Evolutionary conservation across 2,113 vertebrate species (phyloP), one percentile per base, ranked within the genome.

Genomic region (Bungarus multicinctus): DNA sequence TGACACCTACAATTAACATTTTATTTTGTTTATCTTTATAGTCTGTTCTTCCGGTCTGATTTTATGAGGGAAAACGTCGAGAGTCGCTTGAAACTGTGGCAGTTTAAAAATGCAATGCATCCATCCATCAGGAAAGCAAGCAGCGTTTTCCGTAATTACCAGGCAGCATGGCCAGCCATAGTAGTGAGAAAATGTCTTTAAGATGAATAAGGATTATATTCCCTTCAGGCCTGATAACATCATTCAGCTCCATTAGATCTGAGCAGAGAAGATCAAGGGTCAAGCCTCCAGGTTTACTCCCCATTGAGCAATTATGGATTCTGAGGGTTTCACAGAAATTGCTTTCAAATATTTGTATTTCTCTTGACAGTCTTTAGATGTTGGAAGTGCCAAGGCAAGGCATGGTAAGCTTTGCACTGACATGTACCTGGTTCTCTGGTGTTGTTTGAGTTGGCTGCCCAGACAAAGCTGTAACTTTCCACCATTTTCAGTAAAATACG

Each of bases 401-500:
- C 8, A 1, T 14, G 25, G n/a, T 45, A 39, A 18, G n/a, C 45
- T 57, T 92, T 89, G 53, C 43, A 53, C 39, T 89, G 87, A 55
- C 30, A 30, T 14, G 34, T 8, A 85, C 10, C 9, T 4, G 20
- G 22, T 16, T 95, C 87, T 89, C 92, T 39, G 52, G 90, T 81
- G 23, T 94, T 54, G 2, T 45, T 3, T 95, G 47, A 23, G 39
- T 53, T 57, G 58, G 93, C 94, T 90, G 89, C 93, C 58, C 47
- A 91, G 69, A 92, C 88, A 10, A 52, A 53, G 95, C 96, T 87
- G 89, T n/a, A 92, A 88, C 87, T 93, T 90, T 90, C 95, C 94
- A 95, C 87, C 93, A 8, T 92, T 93, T 95, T 16, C 60, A 55
- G 16, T 45, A 88, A 95, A 86, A 60, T 91, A 89, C 60, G 39